These are phyloP conservation scores for Silurus lanzhouensis DNA, from an alignment of 2,797 vertebrate species.

Conservation along the genomic window DNA sequence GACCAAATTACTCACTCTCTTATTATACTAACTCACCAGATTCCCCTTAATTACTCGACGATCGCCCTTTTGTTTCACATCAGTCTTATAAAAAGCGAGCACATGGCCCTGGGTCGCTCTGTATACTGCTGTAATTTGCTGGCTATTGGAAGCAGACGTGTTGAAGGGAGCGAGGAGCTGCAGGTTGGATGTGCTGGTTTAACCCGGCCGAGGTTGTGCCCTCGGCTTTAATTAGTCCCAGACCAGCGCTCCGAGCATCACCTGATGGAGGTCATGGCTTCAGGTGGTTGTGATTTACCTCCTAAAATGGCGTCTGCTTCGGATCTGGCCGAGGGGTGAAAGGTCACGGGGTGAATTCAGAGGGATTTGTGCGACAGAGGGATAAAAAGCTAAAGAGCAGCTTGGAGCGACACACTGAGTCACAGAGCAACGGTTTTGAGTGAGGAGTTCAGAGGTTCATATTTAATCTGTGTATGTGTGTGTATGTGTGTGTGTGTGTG, in stretches of 20 bases:
- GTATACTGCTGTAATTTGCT: slow-evolving; percentile 50
- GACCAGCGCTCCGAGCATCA: slow-evolving; percentile 45
- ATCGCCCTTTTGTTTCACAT: slow-evolving; percentile 18
- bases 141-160: slow-evolving; percentile 52
- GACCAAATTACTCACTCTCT: slow-evolving; percentile 39
- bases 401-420: slow-evolving; percentile 40
- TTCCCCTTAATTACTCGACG: slow-evolving; percentile 1
- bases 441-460: slow-evolving; percentile 50
- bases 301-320: slow-evolving; percentile 52
- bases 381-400: slow-evolving; percentile 32
- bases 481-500: neutral
- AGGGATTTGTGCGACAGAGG: slow-evolving; percentile 52
- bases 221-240: slow-evolving; percentile 59
- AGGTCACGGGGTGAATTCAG: slow-evolving; percentile 45
- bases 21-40: slow-evolving; percentile 38
- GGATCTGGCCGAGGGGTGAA: slow-evolving; percentile 54
- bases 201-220: slow-evolving; percentile 57
- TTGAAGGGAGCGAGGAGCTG: slow-evolving; percentile 46
- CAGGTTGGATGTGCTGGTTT: slow-evolving; percentile 61
- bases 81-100: neutral
- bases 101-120: neutral
- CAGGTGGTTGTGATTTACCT: slow-evolving; percentile 54
- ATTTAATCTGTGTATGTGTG: slow-evolving; percentile 18
- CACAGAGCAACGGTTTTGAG: slow-evolving; percentile 18
- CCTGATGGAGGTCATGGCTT: slow-evolving; percentile 53